Evolutionary conservation across 2,797 vertebrate species (phyloP).

Genomic region (Rachycentron canadum): DNA sequence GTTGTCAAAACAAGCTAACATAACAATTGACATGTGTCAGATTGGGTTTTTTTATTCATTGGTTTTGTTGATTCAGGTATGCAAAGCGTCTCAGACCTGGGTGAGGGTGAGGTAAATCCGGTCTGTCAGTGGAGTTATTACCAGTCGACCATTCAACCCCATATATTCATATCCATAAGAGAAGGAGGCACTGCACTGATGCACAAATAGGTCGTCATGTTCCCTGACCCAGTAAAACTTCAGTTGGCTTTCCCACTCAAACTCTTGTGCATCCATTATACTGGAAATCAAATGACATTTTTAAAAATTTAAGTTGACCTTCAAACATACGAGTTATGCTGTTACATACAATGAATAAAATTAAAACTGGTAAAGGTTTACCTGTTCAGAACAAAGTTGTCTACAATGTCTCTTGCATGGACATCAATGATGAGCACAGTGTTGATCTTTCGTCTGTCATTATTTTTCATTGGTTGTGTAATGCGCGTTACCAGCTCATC

Average conservation of each 20-base stretch:
- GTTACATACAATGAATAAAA: neutral
- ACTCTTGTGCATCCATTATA: constrained; percentile 92
- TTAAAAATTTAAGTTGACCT: neutral
- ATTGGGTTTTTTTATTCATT: neutral
- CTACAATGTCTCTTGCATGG: constrained; percentile 96
- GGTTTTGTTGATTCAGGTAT: neutral
- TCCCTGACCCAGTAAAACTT: constrained; percentile 94
- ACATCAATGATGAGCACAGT: constrained; percentile 97
- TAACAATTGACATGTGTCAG: neutral
- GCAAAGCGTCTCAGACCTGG: constrained; percentile 84
- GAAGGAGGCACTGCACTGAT: constrained; percentile 94
- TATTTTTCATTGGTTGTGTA: constrained; percentile 87
- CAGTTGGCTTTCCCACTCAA: constrained; percentile 98
- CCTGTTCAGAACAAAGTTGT: constrained; percentile 92
- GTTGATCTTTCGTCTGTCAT: constrained; percentile 94
- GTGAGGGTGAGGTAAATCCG: constrained; percentile 98
- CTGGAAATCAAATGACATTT: constrained; percentile 72
- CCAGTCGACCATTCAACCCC: constrained; percentile 96
- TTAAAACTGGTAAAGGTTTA: constrained; percentile 52
- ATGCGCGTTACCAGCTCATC: constrained; percentile 92
- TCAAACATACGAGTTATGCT: neutral
- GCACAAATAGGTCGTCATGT: constrained; percentile 89
- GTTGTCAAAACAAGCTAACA: neutral
- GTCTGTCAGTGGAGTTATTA: constrained; percentile 97
- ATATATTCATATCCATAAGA: constrained; percentile 98